These are phyloP conservation scores for Acanthisitta chloris DNA, from an alignment of 2,113 vertebrate species.

Conservation along the genomic window DNA sequence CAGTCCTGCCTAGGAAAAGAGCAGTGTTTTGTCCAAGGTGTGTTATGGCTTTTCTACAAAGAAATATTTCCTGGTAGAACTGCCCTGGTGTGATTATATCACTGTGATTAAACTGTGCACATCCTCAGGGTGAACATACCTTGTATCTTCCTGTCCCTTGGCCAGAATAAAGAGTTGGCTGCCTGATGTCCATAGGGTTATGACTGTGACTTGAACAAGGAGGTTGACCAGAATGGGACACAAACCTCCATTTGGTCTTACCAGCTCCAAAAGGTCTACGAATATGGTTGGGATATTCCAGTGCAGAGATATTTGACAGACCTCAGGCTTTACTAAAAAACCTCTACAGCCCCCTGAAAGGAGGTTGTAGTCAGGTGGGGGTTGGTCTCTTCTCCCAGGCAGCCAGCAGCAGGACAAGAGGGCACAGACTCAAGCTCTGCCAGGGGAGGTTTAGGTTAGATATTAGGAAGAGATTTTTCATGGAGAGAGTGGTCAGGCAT, in stretches of 20 bases:
- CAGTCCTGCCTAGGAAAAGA: not conserved
- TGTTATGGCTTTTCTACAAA: not conserved
- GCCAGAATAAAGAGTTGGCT: not conserved
- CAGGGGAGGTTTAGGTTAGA: too few relatives aligned
- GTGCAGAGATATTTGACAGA: not conserved
- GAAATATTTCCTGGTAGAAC: not conserved
- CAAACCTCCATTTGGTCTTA: not conserved
- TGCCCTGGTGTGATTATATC: not conserved
- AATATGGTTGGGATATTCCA: not conserved
- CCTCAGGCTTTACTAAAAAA: not conserved
- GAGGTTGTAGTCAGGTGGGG: too few relatives aligned
- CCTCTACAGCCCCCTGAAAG: too few relatives aligned
- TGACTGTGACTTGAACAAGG: not conserved
- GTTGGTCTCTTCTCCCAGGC: too few relatives aligned
- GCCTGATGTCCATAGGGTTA: rapidly evolving
- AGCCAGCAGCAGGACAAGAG: too few relatives aligned
- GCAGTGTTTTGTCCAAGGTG: not conserved
- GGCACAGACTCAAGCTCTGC: too few relatives aligned
- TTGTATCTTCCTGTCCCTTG: not conserved
- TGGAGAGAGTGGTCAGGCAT: too few relatives aligned
- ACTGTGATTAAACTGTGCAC: not conserved
- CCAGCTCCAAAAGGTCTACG: not conserved
- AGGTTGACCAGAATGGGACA: not conserved
- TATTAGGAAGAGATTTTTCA: too few relatives aligned
- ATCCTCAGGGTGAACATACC: not conserved